A percentile compares a stretch with the other conserved stretches of the same genome.
Conservation (phyloP, 2,113 vertebrate species). For the Calidris pygmaea region DNA sequence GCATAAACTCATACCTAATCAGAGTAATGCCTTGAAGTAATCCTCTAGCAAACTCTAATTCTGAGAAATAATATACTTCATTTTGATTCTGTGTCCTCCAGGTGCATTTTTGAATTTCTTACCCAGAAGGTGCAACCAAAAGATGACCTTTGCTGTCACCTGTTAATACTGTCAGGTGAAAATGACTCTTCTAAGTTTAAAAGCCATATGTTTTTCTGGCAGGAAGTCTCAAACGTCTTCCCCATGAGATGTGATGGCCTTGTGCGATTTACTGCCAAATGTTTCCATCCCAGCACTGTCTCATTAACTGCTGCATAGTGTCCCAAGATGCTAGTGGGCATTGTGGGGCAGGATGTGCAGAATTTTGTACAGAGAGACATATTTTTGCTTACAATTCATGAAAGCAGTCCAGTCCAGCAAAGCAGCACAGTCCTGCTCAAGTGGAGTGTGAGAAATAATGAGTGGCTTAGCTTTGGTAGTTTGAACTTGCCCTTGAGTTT, state of each 20-base stretch:
- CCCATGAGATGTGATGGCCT: not conserved
- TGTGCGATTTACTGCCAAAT: not conserved
- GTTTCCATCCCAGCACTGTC: not conserved
- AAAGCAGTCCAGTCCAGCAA: not conserved
- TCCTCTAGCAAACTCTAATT: not conserved
- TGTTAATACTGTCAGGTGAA: not conserved
- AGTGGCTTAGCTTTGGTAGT: not conserved
- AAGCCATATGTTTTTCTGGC: not conserved
- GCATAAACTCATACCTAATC: not conserved
- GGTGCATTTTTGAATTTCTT: not conserved
- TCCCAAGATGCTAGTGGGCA: not conserved
- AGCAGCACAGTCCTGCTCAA: not conserved
- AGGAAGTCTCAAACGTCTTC: not conserved
- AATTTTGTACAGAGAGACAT: not conserved
- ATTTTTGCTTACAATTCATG: not conserved
- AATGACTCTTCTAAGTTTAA: not conserved
- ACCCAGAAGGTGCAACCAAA: not conserved
- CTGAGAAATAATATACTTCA: not conserved
- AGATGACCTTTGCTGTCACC: not conserved
- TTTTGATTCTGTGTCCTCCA: not conserved
- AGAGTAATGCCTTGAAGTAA: conserved; percentile 21
- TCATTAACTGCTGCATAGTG: not conserved
- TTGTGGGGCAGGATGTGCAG: not conserved
- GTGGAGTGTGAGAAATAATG: not conserved
- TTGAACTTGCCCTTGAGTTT: not conserved